phyloP scores from a whole-genome alignment of 2,797 vertebrate species.

The Coilia nasus region DNA sequence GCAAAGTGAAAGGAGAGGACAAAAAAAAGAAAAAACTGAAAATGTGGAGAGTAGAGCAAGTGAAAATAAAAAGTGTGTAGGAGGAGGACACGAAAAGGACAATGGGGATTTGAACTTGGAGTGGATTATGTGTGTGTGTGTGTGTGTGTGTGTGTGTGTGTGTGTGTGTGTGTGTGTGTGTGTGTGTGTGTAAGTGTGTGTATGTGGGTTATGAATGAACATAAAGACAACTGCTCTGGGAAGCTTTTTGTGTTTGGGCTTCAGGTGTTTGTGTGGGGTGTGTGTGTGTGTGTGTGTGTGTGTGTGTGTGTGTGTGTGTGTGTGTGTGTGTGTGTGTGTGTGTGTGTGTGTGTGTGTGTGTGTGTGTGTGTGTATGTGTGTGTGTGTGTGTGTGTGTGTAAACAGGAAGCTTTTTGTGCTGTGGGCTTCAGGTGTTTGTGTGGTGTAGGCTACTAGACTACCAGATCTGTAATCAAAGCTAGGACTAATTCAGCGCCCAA shows the following conservation, averaged over 20 bases:
- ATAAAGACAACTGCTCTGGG: background rate
- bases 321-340: background rate
- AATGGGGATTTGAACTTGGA: background rate
- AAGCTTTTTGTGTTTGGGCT: background rate
- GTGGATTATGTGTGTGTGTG: slow-evolving; percentile 1
- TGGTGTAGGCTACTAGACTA: background rate
- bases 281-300: slow-evolving; percentile 5
- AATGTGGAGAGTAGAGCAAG: background rate
- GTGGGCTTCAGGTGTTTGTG: background rate
- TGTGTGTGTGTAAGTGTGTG: background rate
- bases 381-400: background rate
- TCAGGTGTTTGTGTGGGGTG: background rate
- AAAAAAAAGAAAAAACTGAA: background rate
- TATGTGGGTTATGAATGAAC: slow-evolving; percentile 17
- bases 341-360: slow-evolving; percentile 11
- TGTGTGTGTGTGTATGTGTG: background rate
- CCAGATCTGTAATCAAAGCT: background rate
- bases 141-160: background rate
- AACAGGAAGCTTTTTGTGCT: no score
- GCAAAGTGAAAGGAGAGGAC: no score
- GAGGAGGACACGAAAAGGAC: slow-evolving; percentile 16
- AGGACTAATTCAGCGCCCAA: background rate
- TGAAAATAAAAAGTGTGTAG: slow-evolving; percentile 14
- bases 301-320: background rate
- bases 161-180: background rate